phyloP scores from a whole-genome alignment of 2,797 vertebrate species.

The Eidolon dupreanum region DNA sequence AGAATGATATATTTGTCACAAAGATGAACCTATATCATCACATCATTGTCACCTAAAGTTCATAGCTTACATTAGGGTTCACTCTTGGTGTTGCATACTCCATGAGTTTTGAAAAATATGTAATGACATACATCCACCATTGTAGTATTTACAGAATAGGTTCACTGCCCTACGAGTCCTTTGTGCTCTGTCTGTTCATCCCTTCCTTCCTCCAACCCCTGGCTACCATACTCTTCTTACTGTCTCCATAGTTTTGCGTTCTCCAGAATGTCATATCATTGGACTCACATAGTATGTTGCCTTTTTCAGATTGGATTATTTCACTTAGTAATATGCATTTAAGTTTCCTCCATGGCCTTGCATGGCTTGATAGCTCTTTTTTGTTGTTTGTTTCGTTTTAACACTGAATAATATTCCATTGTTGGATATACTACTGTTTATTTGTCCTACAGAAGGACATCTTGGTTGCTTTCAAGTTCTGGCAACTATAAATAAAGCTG shows the following conservation, averaged over 20 bases:
- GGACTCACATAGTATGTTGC: not conserved
- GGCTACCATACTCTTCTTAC: not conserved
- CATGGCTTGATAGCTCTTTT: not conserved
- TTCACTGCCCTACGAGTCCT: not conserved
- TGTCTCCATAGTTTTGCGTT: not conserved
- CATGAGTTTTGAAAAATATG: constrained; percentile 20
- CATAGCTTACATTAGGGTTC: not conserved
- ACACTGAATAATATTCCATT: not conserved
- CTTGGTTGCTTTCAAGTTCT: not conserved
- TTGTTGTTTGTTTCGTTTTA: not conserved
- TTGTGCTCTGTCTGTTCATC: not conserved
- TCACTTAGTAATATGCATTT: not conserved
- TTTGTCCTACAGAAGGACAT: not conserved
- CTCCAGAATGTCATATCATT: not conserved
- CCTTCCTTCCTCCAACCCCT: not conserved
- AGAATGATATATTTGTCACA: not conserved
- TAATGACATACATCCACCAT: not conserved
- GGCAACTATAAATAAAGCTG: not conserved
- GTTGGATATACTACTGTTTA: not conserved
- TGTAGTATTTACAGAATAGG: not conserved
- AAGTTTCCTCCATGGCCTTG: not conserved
- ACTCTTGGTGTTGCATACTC: not conserved
- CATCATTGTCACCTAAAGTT: not conserved
- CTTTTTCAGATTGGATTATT: not conserved
- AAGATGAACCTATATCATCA: not conserved